phyloP scores from a whole-genome alignment of 2,797 vertebrate genomes.

The Antennarius maculatus region DNA sequence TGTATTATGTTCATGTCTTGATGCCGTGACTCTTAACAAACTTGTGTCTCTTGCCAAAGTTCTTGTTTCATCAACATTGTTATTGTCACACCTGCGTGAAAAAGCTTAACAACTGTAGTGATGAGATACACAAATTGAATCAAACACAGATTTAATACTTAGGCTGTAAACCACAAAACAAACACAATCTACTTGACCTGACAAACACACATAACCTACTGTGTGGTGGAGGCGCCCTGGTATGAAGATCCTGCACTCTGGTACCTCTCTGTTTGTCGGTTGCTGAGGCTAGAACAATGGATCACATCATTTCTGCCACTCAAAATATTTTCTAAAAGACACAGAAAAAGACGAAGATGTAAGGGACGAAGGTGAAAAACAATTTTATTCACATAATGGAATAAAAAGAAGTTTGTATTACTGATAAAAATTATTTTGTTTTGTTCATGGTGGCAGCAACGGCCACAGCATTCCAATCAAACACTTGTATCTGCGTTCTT shows the following conservation, averaged over 20 bases:
- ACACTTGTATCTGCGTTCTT: neutral
- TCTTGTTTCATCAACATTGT: no score
- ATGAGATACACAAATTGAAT: conserved; percentile 1
- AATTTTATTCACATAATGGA: neutral
- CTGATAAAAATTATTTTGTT: neutral
- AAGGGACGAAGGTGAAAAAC: neutral
- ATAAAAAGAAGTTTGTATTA: neutral
- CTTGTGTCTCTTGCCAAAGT: no score
- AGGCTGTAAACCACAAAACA: no score
- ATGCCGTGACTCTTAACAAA: no score
- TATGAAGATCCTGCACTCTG: conserved; percentile 9
- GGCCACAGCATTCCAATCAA: neutral
- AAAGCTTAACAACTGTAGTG: no score
- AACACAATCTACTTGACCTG: no score
- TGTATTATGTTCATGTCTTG: no score
- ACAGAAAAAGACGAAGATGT: conserved; percentile 8
- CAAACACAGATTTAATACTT: no score
- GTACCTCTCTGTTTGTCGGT: conserved; percentile 42
- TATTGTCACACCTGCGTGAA: no score
- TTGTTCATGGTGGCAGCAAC: neutral
- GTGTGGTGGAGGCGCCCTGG: conserved; percentile 24
- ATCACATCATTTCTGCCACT: conserved; percentile 35
- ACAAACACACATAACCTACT: conserved; percentile 48
- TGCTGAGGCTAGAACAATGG: conserved; percentile 33
- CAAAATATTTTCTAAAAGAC: conserved; percentile 49